These are phyloP conservation scores for Drosophila longiperda DNA, from an alignment of 2,888 invertebrate species.

Conservation along the genomic window DNA sequence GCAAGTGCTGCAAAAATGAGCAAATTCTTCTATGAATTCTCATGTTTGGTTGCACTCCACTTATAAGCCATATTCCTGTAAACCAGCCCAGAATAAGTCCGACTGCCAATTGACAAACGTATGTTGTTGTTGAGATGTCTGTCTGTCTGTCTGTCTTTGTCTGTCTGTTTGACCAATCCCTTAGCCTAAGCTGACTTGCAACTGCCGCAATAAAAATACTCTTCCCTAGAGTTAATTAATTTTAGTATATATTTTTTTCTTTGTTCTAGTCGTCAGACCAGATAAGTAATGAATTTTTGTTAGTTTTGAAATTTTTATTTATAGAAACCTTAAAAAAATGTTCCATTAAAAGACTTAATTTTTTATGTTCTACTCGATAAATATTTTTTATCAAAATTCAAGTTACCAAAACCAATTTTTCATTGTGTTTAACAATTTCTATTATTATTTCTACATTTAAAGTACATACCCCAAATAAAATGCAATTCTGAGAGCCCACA, in stretches of 20 bases:
- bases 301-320: too few species aligned
- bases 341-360: too few species aligned
- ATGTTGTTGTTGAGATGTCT: slow-evolving; percentile 7
- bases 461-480: slow-evolving; percentile 1
- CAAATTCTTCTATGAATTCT: slow-evolving; percentile 61
- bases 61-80: slow-evolving; percentile 21
- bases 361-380: not conserved
- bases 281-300: not conserved
- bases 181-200: not conserved
- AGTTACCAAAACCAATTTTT: too few species aligned
- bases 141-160: slow-evolving; percentile 1
- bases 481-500: not conserved
- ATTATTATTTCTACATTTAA: not conserved
- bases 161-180: slow-evolving; percentile 11
- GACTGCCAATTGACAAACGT: slow-evolving; percentile 29
- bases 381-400: not conserved
- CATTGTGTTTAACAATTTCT: not conserved
- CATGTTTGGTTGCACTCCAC: slow-evolving; percentile 41
- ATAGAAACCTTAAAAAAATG: too few species aligned
- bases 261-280: too few species aligned
- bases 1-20: slow-evolving; percentile 43
- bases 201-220: not conserved
- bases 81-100: not conserved
- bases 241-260: not conserved
- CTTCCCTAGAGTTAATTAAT: not conserved